phyloP scores from a whole-genome alignment of 2,113 vertebrate species.

The Triplophysa tibetana region DNA sequence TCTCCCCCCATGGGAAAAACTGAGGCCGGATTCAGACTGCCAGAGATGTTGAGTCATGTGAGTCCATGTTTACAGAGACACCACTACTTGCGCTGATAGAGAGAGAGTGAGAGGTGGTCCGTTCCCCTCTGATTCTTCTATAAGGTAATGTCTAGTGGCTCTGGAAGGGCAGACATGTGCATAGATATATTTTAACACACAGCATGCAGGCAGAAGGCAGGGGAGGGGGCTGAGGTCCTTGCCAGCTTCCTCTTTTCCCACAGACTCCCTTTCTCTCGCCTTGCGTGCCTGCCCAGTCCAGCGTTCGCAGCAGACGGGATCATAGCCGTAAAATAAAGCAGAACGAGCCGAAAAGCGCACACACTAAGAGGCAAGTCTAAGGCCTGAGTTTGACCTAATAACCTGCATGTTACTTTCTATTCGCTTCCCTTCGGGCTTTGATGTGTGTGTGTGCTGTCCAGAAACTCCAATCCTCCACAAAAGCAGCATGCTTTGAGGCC shows the following conservation, averaged over 20 bases:
- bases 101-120: slow-evolving; percentile 76
- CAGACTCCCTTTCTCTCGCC: slow-evolving; percentile 15
- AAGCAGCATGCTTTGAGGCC: slow-evolving; percentile 23
- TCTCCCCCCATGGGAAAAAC: slow-evolving; percentile 72
- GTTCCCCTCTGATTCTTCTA: slow-evolving; percentile 84
- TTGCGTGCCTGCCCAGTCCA: slow-evolving; percentile 57
- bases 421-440: slow-evolving; percentile 35
- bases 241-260: slow-evolving; percentile 47
- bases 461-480: slow-evolving; percentile 1
- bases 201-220: slow-evolving; percentile 63
- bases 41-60: slow-evolving; percentile 98
- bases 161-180: slow-evolving; percentile 77
- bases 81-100: slow-evolving; percentile 47
- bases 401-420: slow-evolving; percentile 61
- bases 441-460: slow-evolving; percentile 38
- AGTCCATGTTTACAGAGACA: slow-evolving; percentile 91
- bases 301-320: slow-evolving; percentile 58
- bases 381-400: slow-evolving; percentile 55
- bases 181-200: slow-evolving; percentile 82
- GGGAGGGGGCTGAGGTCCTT: slow-evolving; percentile 49
- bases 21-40: slow-evolving; percentile 71
- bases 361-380: slow-evolving; percentile 66
- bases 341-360: slow-evolving; percentile 49
- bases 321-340: slow-evolving; percentile 46
- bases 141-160: slow-evolving; percentile 94